Percentiles rank a stretch among this genome's conserved stretches.
These are phyloP conservation scores for Drosophila helvetica DNA, from an alignment of 2,888 invertebrate species.

Conservation along the genomic window DNA sequence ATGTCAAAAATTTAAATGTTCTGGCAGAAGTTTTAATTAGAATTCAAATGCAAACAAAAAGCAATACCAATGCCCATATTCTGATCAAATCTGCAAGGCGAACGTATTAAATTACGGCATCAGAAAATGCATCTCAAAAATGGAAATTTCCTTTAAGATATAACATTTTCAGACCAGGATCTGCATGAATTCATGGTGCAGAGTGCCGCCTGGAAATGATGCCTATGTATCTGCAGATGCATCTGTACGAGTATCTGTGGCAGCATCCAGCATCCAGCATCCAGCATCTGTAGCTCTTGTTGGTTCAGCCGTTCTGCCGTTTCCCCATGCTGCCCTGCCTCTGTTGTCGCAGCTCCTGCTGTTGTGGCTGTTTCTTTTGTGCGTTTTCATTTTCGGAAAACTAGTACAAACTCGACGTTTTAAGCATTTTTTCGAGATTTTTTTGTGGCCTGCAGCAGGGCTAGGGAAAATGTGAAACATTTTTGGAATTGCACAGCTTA, in stretches of 20 bases:
- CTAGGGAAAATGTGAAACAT: slow-evolving; percentile 16
- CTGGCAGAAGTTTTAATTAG: slow-evolving; percentile 28
- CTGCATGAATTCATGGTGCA: background rate
- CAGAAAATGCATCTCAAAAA: background rate
- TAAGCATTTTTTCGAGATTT: background rate
- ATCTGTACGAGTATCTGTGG: slow-evolving; percentile 5
- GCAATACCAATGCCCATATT: no score
- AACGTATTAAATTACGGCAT: background rate
- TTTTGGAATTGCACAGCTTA: slow-evolving; percentile 15
- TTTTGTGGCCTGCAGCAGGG: background rate
- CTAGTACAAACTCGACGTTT: slow-evolving; percentile 9
- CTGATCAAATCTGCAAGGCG: no score
- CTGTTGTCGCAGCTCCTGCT: background rate
- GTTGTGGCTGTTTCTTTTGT: slow-evolving; percentile 24
- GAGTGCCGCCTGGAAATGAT: background rate
- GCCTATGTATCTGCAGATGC: slow-evolving; percentile 19
- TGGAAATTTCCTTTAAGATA: slow-evolving; percentile 19
- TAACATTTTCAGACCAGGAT: background rate
- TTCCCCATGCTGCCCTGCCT: background rate
- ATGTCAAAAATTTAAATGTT: slow-evolving; percentile 23
- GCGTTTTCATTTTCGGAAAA: slow-evolving; percentile 42
- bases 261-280: slow-evolving; percentile 3
- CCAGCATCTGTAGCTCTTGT: slow-evolving; percentile 43
- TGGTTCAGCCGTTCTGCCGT: slow-evolving; percentile 28
- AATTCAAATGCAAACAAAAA: slow-evolving; percentile 30